phyloP scores from a whole-genome alignment of 2,113 vertebrate species.

The Rhinolophus sinicus region DNA sequence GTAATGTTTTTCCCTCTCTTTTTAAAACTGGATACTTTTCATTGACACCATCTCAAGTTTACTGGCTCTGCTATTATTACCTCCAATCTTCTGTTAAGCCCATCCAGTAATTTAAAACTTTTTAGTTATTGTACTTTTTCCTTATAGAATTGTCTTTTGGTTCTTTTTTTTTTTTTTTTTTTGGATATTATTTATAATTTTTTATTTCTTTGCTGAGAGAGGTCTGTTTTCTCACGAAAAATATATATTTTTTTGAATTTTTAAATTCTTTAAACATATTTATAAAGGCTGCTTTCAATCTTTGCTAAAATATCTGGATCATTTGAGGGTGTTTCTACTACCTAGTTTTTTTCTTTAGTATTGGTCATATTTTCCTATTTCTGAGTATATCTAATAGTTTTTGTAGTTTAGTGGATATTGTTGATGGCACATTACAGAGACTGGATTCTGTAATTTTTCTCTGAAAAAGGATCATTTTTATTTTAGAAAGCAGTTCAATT shows the following conservation, averaged over 20 bases:
- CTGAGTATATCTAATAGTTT: neutral
- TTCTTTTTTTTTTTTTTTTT: neutral
- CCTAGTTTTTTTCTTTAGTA: neutral
- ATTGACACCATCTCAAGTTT: neutral
- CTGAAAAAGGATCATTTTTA: neutral
- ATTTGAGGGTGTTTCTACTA: neutral
- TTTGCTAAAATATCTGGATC: neutral
- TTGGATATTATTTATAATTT: neutral
- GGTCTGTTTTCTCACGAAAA: slow-evolving; percentile 37
- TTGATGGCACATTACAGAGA: neutral
- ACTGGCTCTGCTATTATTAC: neutral
- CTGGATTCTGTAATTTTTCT: neutral
- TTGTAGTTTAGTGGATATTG: neutral
- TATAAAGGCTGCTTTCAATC: neutral
- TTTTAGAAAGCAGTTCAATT: neutral
- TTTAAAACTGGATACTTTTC: neutral
- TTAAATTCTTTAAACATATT: neutral
- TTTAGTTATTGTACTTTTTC: neutral
- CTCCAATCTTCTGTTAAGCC: neutral
- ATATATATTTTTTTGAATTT: neutral
- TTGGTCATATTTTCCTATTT: neutral
- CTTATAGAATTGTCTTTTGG: neutral
- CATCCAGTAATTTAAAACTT: neutral
- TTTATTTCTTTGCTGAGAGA: neutral
- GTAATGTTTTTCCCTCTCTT: neutral